Base-by-base conservation (phyloP, 2,888 invertebrate genomes). In the Homarus gammarus region DNA sequence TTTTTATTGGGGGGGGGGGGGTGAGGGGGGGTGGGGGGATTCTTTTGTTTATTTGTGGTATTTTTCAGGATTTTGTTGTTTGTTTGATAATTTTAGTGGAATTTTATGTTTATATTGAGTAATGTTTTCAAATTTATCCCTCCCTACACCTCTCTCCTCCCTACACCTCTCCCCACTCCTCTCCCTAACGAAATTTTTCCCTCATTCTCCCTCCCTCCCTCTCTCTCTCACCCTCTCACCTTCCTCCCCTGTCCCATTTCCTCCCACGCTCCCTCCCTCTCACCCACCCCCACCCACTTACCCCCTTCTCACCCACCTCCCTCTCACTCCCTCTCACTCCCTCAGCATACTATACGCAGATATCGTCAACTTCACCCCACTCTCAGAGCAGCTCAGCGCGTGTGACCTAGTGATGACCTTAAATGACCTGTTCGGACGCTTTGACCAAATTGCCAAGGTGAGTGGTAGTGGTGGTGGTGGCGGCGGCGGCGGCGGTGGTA, bases 311-410 rank as follows among this genome's bases (percentile, higher is more conserved):
- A 15, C 15, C 15, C 33, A 27, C 5, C 36, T 2, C 36, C 72
- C 36, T 3, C 31, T 31, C 31, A 15, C 31, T 18, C 56, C 22
- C 22, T 56, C 38, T 38, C 56, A 5, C 31, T 8, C 77, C 27
- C 93, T 49, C 93, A 96, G 99, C 93, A 99, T 99, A 92, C 95
- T 99, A 72, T 99, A 99, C 94, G 99, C 99, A 0, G 99, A 99
- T 94, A 99, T 99, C 93, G 99, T 99, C 49, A 99, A 99, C 95
- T 99, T 99, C 94, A 99, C 99, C 0, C 98, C 99, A 0, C 95
- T 99, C 61, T 99, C 99, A 0, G 98, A 98, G 92, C 96, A 98
- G 92, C 95, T 99, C 92, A 97, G 97, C 73, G 98, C 99, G 22
- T 97, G 98, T 0, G 98, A 99, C 94, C 95, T 99, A 79, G 99